phyloP scores from a whole-genome alignment of 2,888 invertebrate species.

The Drosophila mulleri region DNA sequence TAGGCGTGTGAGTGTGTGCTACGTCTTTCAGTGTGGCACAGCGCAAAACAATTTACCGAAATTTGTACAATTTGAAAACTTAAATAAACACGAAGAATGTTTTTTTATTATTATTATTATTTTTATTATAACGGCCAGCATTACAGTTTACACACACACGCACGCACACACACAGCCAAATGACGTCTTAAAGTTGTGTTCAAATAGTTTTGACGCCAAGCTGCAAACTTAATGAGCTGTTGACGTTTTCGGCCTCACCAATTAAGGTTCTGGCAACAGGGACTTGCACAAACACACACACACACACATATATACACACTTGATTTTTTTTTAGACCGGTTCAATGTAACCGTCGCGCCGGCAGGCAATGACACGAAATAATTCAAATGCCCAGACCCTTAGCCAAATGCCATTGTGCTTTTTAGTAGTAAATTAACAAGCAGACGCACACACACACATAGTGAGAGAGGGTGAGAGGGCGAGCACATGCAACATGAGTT shows the following conservation, averaged over 20 bases:
- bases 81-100: slow-evolving; percentile 73
- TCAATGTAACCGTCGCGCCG: slow-evolving; percentile 51
- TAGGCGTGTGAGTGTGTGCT: slow-evolving; percentile 16
- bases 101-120: slow-evolving; percentile 64
- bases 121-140: slow-evolving; percentile 74
- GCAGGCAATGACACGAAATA: slow-evolving; percentile 67
- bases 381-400: slow-evolving; percentile 54
- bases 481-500: slow-evolving; percentile 23
- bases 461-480: neutral
- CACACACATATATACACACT: neutral
- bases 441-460: slow-evolving; percentile 16
- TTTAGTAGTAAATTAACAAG: slow-evolving; percentile 73
- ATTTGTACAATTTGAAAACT: slow-evolving; percentile 79
- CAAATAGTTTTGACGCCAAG: slow-evolving; percentile 51
- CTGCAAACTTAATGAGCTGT: slow-evolving; percentile 64
- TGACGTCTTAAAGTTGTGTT: slow-evolving; percentile 60
- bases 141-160: slow-evolving; percentile 35
- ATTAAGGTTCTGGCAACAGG: slow-evolving; percentile 49
- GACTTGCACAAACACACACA: slow-evolving; percentile 17
- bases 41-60: slow-evolving; percentile 80
- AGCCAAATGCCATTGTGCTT: slow-evolving; percentile 58
- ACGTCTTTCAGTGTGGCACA: slow-evolving; percentile 58
- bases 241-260: slow-evolving; percentile 53
- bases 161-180: slow-evolving; percentile 20
- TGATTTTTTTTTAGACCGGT: slow-evolving; percentile 22